Base-by-base conservation (phyloP, 2,888 invertebrate genomes). In the Mesorhabditis belari region DNA sequence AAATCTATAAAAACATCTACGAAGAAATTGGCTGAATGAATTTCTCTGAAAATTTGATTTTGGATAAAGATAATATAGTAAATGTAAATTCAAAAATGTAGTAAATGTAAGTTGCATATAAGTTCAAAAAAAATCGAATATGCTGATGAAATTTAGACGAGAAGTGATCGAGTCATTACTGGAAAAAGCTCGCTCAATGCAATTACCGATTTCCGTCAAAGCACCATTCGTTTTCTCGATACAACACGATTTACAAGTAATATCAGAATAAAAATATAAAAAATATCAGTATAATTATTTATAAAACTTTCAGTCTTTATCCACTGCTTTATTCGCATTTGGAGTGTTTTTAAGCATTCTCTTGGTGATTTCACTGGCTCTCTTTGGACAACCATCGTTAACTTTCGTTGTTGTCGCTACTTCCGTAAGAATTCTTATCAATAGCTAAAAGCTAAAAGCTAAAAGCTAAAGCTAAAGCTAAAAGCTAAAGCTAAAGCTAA, bases 161-260 rank as follows among this genome's bases (percentile, higher is more conserved):
- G 58, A 57, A 17, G 58, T 76, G 49, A 56, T 74, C 35, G 53
- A 61, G 5, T 53, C 52, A 19, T 49, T 76, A 1, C 62, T 74
- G 50, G 50, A 60, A 17, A 64, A 63, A 35, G 78, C 80, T 0
- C 53, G 66, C 9, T 51, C 66, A 3, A 65, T 63, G n/a, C 66
- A 66, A 23, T 63, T 81, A 19, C 76, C 77, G 2, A 52, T 80
- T n/a, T 63, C 67, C 2, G 61, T 80, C 25, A 62, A 66, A 19
- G 66, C 77, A 9, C 80, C 80, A 4, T 67, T 71, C 52, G 61
- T 74, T 17, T 75, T 80, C 66, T 70, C 77, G 5, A 65, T 79
- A 23, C 68, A 66, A 44, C 80, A 80, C 61, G 80, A 80, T 57
- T 62, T 80, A 24, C 62, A 70, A 51, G 72, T 35, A n/a, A 35